Percentiles rank a stretch among this genome's conserved stretches.
Conservation (phyloP, 2,888 invertebrate genomes). For the Torymus tubicola region DNA sequence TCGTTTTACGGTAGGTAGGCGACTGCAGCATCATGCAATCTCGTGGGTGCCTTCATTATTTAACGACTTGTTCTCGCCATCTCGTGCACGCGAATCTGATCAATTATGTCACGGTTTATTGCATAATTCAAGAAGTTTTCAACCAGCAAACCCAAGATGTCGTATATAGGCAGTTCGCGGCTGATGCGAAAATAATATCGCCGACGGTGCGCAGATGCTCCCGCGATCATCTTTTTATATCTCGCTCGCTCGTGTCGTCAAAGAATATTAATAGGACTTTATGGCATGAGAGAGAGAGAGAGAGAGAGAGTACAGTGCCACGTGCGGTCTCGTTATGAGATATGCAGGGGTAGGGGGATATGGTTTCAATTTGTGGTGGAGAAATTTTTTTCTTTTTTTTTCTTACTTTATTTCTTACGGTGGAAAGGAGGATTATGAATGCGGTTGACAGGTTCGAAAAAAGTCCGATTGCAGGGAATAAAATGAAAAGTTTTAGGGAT, state of each 20-base stretch:
- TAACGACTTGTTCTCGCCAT: constrained; percentile 49
- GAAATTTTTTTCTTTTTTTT: too few relatives aligned
- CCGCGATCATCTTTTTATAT: constrained; percentile 10
- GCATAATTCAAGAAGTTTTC: constrained; percentile 46
- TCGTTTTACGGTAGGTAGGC: constrained; percentile 39
- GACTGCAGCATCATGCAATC: constrained; percentile 33
- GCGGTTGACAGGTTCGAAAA: too few relatives aligned
- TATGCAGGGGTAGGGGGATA: too few relatives aligned
- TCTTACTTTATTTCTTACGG: too few relatives aligned
- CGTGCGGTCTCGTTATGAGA: too few relatives aligned
- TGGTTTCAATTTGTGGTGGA: too few relatives aligned
- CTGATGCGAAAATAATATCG: neutral
- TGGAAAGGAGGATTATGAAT: too few relatives aligned
- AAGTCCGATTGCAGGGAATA: too few relatives aligned
- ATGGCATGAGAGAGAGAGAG: neutral
- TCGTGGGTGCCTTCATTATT: constrained; percentile 54
- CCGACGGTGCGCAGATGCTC: neutral
- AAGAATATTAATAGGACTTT: neutral
- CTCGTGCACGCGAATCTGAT: constrained; percentile 29
- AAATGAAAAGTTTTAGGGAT: too few relatives aligned
- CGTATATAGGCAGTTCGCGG: neutral
- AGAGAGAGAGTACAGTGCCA: too few relatives aligned
- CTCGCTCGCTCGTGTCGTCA: neutral
- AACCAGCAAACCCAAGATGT: too few relatives aligned
- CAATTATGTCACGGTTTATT: constrained; percentile 55